Evolutionary conservation across 2,797 vertebrate species (phyloP).

Genomic region (Crenuchus spilurus): DNA sequence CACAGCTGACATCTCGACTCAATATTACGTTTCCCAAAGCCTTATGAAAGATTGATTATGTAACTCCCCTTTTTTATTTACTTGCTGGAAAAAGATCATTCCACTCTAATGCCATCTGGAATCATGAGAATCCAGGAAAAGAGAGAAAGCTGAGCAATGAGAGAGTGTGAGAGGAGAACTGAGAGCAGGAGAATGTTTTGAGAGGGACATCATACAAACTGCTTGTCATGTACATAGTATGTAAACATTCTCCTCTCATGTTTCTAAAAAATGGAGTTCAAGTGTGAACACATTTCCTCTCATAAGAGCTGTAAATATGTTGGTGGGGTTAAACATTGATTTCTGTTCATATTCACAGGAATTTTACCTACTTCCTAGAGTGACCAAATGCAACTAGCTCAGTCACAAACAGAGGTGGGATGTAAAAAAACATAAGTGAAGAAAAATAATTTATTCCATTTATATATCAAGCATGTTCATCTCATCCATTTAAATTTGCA

Average conservation of each 20-base stretch:
- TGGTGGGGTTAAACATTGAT: too few species aligned
- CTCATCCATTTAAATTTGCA: too few species aligned
- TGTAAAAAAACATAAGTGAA: too few species aligned
- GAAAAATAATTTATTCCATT: too few species aligned
- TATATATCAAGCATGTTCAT: too few species aligned
- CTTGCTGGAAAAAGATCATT: conserved; percentile 63
- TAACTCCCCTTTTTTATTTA: conserved; percentile 83
- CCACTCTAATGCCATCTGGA: conserved; percentile 49
- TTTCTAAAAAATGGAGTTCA: conserved; percentile 2
- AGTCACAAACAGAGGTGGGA: too few species aligned
- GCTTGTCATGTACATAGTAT: conserved; percentile 23
- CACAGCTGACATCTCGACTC: conserved; percentile 81
- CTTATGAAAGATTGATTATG: conserved; percentile 81
- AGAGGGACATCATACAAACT: not conserved
- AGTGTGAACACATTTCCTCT: not conserved
- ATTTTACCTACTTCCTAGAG: too few species aligned
- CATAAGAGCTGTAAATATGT: not conserved
- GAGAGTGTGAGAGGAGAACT: not conserved
- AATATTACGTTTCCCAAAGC: conserved; percentile 83
- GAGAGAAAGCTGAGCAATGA: conserved; percentile 5
- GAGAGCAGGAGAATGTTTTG: conserved; percentile 11
- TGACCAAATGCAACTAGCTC: too few species aligned
- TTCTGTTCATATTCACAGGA: too few species aligned
- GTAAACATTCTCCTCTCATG: conserved; percentile 24
- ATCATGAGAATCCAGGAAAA: conserved; percentile 39